These are phyloP conservation scores for Tortricodes alternella DNA, from an alignment of 2,888 invertebrate species.

Conservation along the genomic window DNA sequence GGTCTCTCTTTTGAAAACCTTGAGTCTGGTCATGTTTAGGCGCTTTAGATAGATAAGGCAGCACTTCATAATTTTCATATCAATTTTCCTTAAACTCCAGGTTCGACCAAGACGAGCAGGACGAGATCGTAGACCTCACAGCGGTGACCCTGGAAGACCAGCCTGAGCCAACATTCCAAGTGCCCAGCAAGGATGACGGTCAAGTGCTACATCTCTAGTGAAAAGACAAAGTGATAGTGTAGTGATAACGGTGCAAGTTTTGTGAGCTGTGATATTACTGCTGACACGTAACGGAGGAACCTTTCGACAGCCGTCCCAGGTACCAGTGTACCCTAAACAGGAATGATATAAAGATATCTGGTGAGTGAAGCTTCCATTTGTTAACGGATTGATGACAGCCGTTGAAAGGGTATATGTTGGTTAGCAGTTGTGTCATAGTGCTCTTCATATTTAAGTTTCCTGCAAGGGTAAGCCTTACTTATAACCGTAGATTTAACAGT, in stretches of 20 bases:
- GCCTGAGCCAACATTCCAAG: slow-evolving; percentile 50
- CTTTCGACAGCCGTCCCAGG: too few relatives aligned
- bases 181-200: slow-evolving; percentile 73
- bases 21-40: too few relatives aligned
- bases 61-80: too few relatives aligned
- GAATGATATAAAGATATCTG: too few relatives aligned
- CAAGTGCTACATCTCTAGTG: slow-evolving; percentile 78
- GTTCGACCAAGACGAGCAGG: slow-evolving; percentile 87
- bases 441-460: background rate
- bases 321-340: too few relatives aligned
- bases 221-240: slow-evolving; percentile 32
- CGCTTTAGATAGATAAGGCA: too few relatives aligned
- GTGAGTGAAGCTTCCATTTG: too few relatives aligned
- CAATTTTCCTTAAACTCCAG: too few relatives aligned
- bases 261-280: background rate
- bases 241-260: background rate
- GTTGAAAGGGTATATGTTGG: too few relatives aligned
- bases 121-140: slow-evolving; percentile 95
- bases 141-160: slow-evolving; percentile 85
- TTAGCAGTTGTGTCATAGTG: background rate
- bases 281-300: too few relatives aligned
- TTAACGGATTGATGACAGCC: too few relatives aligned
- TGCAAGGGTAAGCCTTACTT: background rate
- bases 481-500: background rate
- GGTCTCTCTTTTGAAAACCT: too few relatives aligned